Evolutionary conservation across 2,797 vertebrate species (phyloP), one percentile per base, ranked within the genome.

Genomic region (Poecilia velifera): DNA sequence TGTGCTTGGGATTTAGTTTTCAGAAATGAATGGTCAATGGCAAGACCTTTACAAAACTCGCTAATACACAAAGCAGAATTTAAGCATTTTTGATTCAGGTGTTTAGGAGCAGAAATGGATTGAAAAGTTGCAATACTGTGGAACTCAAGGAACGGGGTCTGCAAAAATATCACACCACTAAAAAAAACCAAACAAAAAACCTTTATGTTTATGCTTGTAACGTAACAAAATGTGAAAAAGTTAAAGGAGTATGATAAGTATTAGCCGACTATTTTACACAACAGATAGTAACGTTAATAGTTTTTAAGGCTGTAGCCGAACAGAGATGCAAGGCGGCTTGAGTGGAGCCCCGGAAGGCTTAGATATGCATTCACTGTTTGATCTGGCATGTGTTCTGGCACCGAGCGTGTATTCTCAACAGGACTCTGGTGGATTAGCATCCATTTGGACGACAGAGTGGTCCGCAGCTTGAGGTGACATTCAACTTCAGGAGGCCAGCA

Each of bases 361-460:
- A 94, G 92, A 86, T 89, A 89, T 93, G 88, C 90, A 90, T 92
- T 93, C 92, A 90, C 89, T 91, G 88, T 86, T 84, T 84, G 91
- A 84, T 88, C 87, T 92, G 91, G 93, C 93, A 91, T 92, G 92
- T 90, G 88, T 91, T 87, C 87, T 94, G 94, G 93, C 93, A 91
- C 90, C 1, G 77, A 77, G 74, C 83, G 68, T 82, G 90, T 89
- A 92, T 90, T 91, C 93, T 92, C 92, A 89, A 92, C 90, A 93
- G 93, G 93, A 92, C 88, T 92, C 87, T 84, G 90, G 90, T 90
- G 93, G 93, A 94, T 95, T 93, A 94, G 88, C 91, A 90, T 93
- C 94, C 94, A 94, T 94, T 95, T 95, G 94, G 92, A 93, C 91
- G 87, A 91, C 92, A 94, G 93, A 91, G 93, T 86, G 89, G 90